A percentile compares a stretch with the other conserved stretches of the same genome.
These are phyloP conservation scores for Drosophila sucinea DNA, from an alignment of 1,140 invertebrate species.

Conservation along the genomic window DNA sequence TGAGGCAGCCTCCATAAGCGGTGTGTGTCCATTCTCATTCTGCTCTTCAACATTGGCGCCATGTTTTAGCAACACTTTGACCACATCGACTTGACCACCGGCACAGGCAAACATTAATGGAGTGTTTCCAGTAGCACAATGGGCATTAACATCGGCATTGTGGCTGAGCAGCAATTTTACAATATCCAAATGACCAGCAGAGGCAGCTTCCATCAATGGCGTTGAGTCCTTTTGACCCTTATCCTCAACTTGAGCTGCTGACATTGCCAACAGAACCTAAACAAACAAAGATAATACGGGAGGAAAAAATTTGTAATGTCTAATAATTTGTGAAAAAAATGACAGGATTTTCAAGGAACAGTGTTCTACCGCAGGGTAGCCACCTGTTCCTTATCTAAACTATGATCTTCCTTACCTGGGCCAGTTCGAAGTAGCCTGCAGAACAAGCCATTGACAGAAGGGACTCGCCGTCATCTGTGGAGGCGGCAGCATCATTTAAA, in stretches of 20 bases:
- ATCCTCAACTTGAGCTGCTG: slow-evolving; percentile 98
- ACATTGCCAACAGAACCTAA: slow-evolving; percentile 96
- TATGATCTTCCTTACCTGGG: slow-evolving; percentile 86
- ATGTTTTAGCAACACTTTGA: slow-evolving; percentile 93
- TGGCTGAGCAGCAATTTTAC: slow-evolving; percentile 95
- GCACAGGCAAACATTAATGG: slow-evolving; percentile 99
- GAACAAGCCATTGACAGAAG: slow-evolving; percentile 95
- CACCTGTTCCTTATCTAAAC: neutral
- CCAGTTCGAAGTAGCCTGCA: slow-evolving; percentile 96
- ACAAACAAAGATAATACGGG: neutral
- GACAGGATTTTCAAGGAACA: neutral
- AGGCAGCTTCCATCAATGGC: slow-evolving; percentile 98
- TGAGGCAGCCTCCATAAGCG: slow-evolving; percentile 99
- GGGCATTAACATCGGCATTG: slow-evolving; percentile 97
- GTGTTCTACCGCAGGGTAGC: too few relatives aligned
- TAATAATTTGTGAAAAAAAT: neutral
- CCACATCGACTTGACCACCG: slow-evolving; percentile 96
- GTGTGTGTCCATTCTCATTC: slow-evolving; percentile 99
- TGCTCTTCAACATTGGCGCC: slow-evolving; percentile 99
- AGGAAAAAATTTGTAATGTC: neutral
- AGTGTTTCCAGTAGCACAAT: slow-evolving; percentile 97
- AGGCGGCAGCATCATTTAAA: slow-evolving; percentile 94
- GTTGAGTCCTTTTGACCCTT: slow-evolving; percentile 96
- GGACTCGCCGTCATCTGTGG: slow-evolving; percentile 96
- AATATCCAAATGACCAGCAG: slow-evolving; percentile 97